A percentile compares a stretch with the other conserved stretches of the same genome.
Conservation (phyloP, 1,140 invertebrate species). For the Sarcophaga bullata region DNA sequence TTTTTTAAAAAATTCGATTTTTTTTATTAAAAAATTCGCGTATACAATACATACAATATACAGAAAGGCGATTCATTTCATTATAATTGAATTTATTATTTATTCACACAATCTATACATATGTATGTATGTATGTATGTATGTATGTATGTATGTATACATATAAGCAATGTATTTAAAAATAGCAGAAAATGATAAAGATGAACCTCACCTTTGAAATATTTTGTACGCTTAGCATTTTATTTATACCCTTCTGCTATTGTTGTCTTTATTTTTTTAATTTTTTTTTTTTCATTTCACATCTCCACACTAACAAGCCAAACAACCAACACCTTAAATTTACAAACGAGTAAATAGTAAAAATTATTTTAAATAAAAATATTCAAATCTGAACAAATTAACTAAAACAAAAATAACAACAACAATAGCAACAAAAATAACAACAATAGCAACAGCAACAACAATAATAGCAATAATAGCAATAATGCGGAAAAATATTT, state of each 20-base stretch:
- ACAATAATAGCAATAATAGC: not conserved
- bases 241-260: not conserved
- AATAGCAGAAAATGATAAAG: not conserved
- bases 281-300: not conserved
- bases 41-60: not conserved
- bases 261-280: not conserved
- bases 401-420: not conserved
- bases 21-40: not conserved
- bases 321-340: slow-evolving; percentile 13
- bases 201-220: slow-evolving; percentile 18
- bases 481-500: slow-evolving; percentile 15
- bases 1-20: no score
- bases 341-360: not conserved
- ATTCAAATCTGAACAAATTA: not conserved
- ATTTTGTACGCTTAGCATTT: not conserved
- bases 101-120: not conserved
- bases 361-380: not conserved
- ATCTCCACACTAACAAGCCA: not conserved
- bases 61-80: not conserved
- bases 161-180: no score
- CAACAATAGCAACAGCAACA: not conserved
- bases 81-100: not conserved
- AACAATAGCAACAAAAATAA: not conserved
- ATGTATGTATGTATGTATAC: no score
- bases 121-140: no score